These are phyloP conservation scores for Drosophila ironensis DNA, from an alignment of 1,140 invertebrate genomes.

Conservation along the genomic window DNA sequence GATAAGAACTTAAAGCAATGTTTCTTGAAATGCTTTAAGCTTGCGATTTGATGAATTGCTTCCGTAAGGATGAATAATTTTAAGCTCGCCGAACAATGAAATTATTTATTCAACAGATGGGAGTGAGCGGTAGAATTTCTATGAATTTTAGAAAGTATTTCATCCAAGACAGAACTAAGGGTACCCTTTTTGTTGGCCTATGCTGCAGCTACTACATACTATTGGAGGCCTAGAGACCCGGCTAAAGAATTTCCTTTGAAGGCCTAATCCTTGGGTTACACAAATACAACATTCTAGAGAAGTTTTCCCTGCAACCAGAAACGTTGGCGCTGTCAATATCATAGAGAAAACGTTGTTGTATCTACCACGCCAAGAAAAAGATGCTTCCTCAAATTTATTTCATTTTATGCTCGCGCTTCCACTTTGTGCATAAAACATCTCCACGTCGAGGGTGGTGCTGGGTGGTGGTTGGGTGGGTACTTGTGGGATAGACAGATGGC, in stretches of 20 bases:
- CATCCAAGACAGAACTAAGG: no score
- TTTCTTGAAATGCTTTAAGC: neutral
- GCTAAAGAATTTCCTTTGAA: neutral
- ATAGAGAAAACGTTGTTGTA: constrained; percentile 16
- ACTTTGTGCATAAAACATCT: constrained; percentile 47
- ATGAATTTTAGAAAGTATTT: no score
- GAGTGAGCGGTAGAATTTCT: no score
- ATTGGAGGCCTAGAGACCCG: no score
- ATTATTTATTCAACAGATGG: no score
- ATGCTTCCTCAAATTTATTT: constrained; percentile 38
- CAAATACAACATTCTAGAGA: neutral
- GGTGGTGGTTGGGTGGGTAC: no score
- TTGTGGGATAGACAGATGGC: constrained; percentile 10
- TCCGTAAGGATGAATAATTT: no score
- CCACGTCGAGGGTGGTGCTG: neutral
- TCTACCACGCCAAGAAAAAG: neutral
- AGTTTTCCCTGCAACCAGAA: constrained; percentile 5
- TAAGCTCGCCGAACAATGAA: no score
- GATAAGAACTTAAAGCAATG: constrained; percentile 10
- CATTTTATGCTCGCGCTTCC: constrained; percentile 38
- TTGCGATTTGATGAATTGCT: neutral
- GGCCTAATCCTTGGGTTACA: neutral
- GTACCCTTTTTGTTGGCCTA: no score
- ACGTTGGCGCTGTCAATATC: constrained; percentile 40
- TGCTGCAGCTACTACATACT: no score